A percentile compares a stretch with the other conserved stretches of the same genome.
phyloP scores from a whole-genome alignment of 2,797 vertebrate genomes.

The Pipistrellus pygmaeus region DNA sequence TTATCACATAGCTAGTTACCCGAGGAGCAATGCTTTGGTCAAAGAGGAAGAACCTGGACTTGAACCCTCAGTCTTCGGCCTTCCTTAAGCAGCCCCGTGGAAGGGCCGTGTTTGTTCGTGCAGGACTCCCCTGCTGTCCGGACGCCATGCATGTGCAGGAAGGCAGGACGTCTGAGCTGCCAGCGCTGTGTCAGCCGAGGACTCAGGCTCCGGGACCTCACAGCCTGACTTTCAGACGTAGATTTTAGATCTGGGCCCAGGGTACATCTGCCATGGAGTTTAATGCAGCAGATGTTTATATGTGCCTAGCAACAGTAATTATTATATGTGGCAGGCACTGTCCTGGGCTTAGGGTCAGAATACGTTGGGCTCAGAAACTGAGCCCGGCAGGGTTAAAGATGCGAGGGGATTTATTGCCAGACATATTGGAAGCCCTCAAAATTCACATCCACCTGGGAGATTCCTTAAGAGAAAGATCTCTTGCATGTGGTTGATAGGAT shows the following conservation, averaged over 20 bases:
- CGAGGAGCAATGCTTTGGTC: neutral
- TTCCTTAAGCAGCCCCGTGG: neutral
- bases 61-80: neutral
- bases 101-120: neutral
- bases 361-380: neutral
- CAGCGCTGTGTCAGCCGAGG: neutral
- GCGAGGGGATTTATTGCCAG: neutral
- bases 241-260: neutral
- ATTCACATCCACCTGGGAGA: neutral
- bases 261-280: neutral
- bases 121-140: neutral
- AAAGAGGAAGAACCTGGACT: neutral
- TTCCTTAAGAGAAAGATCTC: neutral
- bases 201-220: neutral
- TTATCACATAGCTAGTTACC: neutral
- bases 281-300: neutral
- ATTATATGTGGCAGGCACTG: neutral
- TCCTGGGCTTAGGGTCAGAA: neutral
- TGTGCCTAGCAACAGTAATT: neutral
- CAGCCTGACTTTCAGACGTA: neutral
- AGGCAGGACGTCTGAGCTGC: neutral
- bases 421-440: neutral
- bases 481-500: neutral
- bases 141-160: neutral
- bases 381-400: neutral